Percentiles rank a stretch among this genome's conserved stretches.
Conservation (phyloP, 2,113 vertebrate genomes). For the Macroglossus sobrinus region DNA sequence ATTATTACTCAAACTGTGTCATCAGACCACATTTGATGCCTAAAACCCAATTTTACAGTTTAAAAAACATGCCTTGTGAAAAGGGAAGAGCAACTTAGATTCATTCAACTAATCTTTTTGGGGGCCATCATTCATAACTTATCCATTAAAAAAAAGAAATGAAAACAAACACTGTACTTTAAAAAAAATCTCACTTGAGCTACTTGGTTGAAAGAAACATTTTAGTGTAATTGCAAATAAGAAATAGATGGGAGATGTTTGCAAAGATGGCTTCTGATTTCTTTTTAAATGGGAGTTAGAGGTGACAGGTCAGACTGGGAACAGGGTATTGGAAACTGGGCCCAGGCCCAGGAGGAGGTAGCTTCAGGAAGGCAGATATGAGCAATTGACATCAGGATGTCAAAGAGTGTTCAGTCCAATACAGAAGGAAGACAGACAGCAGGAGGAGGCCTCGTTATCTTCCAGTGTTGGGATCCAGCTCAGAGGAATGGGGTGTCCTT, state of each 20-base stretch:
- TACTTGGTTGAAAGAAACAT: conserved; percentile 40
- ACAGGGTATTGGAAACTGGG: neutral
- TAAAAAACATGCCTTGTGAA: conserved; percentile 54
- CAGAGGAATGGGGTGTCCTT: neutral
- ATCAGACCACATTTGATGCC: conserved; percentile 64
- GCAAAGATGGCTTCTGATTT: neutral
- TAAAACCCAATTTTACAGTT: conserved; percentile 68
- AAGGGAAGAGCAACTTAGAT: conserved; percentile 51
- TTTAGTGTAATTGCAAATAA: conserved; percentile 37
- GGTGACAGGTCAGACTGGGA: neutral
- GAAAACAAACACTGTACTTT: conserved; percentile 43
- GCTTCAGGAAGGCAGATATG: neutral
- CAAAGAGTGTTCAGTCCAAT: neutral
- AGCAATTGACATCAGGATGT: neutral
- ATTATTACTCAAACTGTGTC: conserved; percentile 57
- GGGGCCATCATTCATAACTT: conserved; percentile 58
- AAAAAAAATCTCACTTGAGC: neutral
- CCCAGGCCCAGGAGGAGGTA: neutral
- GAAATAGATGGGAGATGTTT: neutral
- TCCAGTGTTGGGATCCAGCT: neutral
- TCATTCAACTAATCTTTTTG: conserved; percentile 58
- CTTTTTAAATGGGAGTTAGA: neutral
- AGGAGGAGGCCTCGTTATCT: neutral
- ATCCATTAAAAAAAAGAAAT: conserved; percentile 40
- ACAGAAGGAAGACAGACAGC: neutral